Evolutionary conservation across 2,797 vertebrate species (phyloP), one percentile per base, ranked within the genome.

Genomic region (Myripristis jacobus): DNA sequence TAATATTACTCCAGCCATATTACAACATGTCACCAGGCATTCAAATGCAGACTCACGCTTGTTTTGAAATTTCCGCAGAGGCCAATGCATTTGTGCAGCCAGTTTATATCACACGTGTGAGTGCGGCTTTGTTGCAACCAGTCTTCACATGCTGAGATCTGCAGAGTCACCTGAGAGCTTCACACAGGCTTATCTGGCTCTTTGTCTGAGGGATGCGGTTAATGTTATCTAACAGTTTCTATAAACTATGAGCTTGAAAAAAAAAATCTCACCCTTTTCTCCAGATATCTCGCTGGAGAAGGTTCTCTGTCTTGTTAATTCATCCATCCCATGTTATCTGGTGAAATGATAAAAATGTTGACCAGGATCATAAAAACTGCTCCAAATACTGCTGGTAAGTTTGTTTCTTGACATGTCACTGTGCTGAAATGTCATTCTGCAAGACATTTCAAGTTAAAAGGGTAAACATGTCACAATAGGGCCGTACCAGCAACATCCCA

Each of bases 301-400:
- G 79, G 90, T 90, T 82, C 89, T 91, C 73, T 92, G 83, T 72
- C 78, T 94, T 69, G 93, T 95, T 92, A 96, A 87, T 83, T 93
- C 88, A 82, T 97, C 97, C 98, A 98, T 98, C 89, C 92, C 97
- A 98, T 96, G 81, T 88, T 95, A 94, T 93, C 93, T 94, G 86
- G 31, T 82, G 81, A 81, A 71, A 81, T 50, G 71, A 85, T 61
- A 79, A 66, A 84, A 79, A n/a, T 24, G 59, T 62, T 75, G 62
- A 67, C 72, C 43, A 29, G 13, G 3, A 38, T 70, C 69, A 66
- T 61, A 41, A 29, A 11, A 21, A 50, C 24, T 58, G 38, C 0
- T 21, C 38, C 57, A 77, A 56, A 57, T 56, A 54, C 13, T 59
- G 29, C 59, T 58, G 15, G 62, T 36, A 25, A 21, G 54, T 65